Base-by-base conservation (phyloP, 2,113 vertebrate genomes). In the Platanista minor region DNA sequence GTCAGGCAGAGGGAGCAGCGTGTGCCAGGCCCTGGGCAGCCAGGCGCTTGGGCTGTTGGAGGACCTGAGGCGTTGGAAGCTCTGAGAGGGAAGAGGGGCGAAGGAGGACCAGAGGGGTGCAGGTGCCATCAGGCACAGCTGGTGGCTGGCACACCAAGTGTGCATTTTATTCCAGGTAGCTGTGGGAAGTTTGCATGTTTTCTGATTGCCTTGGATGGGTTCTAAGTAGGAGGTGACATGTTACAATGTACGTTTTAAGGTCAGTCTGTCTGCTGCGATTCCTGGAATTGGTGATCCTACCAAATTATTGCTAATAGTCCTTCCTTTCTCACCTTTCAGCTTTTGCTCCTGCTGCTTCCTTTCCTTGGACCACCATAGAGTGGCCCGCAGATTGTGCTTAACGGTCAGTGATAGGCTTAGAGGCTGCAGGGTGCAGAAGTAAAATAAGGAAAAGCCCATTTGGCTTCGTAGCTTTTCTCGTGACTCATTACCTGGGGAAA, bases 401-500 rank as follows among this genome's bases (percentile, higher is more conserved):
- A 59, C 8, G 75, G 29, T 77, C 54, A 64, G 6, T 39, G 6
- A 18, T 27, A 49, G n/a, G 49, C 43, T 17, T 59, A 52, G 78
- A 61, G 82, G 46, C 77, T 57, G 27, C 54, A 85, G 86, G 82
- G 71, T 49, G 18, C 36, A 54, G 85, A 92, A 66, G 39, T 64
- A 66, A 82, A 90, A 57, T 62, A 59, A 43, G 21, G 82, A 36
- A 59, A 72, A 36, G 61, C 15, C 54, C 6, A 12, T 57, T 23
- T 92, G 92, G 52, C 77, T 62, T 86, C 18, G 64, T 43, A 20
- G 52, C 46, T 54, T 94, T 86, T 77, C 72, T 52, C 4, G 17
- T 92, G 81, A 84, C 62, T 96, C 57, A 87, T 6, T 33, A 21
- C 66, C 71, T 27, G 80, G 93, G 93, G 95, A 97, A 92, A 89